Evolutionary conservation across 2,113 vertebrate genomes (phyloP).

Genomic region (Campylomormyrus numenius): DNA sequence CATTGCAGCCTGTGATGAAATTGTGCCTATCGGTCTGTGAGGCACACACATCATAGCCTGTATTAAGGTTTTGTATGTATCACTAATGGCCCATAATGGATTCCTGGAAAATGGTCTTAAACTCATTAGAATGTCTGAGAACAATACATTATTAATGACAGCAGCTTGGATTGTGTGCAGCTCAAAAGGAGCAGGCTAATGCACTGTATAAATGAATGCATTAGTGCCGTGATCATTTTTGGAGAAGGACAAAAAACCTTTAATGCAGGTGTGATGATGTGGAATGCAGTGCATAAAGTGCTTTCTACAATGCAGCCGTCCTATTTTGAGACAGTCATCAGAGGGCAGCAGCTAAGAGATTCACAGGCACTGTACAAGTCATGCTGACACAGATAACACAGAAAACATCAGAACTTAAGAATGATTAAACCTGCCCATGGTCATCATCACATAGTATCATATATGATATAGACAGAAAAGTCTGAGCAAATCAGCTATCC

Average conservation of each 20-base stretch:
- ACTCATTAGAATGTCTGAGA: conserved; percentile 8
- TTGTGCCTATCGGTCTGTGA: neutral
- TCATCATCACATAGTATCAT: neutral
- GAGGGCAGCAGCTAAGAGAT: neutral
- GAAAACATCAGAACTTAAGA: neutral
- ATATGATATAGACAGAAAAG: neutral
- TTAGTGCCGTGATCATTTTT: neutral
- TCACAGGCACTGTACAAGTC: neutral
- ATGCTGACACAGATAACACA: neutral
- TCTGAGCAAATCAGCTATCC: neutral
- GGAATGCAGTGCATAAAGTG: neutral
- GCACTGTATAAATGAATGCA: conserved; percentile 11
- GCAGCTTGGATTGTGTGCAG: neutral
- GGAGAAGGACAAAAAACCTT: neutral
- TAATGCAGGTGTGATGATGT: conserved; percentile 1
- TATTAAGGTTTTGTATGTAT: neutral
- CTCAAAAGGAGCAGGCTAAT: neutral
- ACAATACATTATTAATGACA: conserved; percentile 6
- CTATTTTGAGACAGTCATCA: neutral
- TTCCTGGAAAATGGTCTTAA: neutral
- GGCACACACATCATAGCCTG: neutral
- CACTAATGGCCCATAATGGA: neutral
- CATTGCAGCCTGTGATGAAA: neutral
- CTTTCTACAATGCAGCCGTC: neutral
- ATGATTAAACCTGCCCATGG: neutral